These are phyloP conservation scores for Ephialtes manifestator DNA, from an alignment of 2,888 invertebrate genomes.

Conservation along the genomic window DNA sequence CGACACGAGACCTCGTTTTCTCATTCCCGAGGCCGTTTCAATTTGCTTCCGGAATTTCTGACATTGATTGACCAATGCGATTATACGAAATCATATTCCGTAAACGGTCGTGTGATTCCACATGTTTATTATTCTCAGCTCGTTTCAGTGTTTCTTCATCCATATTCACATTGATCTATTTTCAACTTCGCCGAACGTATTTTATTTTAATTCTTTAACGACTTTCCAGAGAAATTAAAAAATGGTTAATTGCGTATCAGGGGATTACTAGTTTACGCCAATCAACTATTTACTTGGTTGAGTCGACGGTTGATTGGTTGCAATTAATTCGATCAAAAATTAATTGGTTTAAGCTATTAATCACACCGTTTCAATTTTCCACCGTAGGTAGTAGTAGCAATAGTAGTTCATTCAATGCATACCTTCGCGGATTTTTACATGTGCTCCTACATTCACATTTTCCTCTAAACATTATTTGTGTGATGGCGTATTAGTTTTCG, in stretches of 20 bases:
- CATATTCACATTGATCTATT: slow-evolving; percentile 26
- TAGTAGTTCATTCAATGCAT: too few species aligned
- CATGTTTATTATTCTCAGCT: slow-evolving; percentile 32
- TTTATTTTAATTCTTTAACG: background rate
- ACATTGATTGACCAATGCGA: slow-evolving; percentile 69
- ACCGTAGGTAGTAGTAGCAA: background rate
- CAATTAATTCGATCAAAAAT: background rate
- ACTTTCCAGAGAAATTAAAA: background rate
- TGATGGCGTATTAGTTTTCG: too few species aligned
- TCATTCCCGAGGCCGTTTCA: slow-evolving; percentile 46
- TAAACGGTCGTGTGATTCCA: slow-evolving; percentile 40
- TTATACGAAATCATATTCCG: slow-evolving; percentile 64
- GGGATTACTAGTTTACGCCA: background rate
- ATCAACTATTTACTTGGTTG: background rate
- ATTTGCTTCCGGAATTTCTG: slow-evolving; percentile 65
- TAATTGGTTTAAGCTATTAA: background rate
- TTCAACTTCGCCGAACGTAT: background rate
- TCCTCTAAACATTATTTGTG: too few species aligned
- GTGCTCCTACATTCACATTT: too few species aligned
- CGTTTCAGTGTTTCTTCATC: background rate
- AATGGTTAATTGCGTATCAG: background rate
- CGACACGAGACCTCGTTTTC: slow-evolving; percentile 33
- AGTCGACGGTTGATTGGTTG: background rate
- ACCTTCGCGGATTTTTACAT: too few species aligned
- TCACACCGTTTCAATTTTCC: too few species aligned